These are phyloP conservation scores for Oscheius onirici DNA, from an alignment of 2,888 invertebrate genomes.

Conservation along the genomic window DNA sequence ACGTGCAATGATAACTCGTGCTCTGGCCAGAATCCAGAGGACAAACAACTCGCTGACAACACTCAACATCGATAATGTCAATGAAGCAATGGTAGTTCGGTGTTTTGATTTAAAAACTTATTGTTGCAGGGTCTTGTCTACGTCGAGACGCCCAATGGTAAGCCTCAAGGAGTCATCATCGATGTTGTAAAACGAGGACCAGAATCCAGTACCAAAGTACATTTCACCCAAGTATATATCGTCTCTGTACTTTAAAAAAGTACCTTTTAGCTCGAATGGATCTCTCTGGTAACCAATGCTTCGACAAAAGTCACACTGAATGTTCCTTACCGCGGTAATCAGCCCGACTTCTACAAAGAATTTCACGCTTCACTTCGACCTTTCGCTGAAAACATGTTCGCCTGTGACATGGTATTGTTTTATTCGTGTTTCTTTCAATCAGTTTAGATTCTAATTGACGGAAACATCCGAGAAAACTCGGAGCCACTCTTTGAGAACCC, in stretches of 20 bases:
- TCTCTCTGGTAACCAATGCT: conserved; percentile 52
- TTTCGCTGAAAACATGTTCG: conserved; percentile 48
- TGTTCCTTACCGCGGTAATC: conserved; percentile 35
- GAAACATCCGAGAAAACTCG: conserved; percentile 43
- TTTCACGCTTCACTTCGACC: conserved; percentile 45
- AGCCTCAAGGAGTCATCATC: conserved; percentile 41
- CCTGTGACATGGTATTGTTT: conserved; percentile 35
- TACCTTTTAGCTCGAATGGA: conserved; percentile 45
- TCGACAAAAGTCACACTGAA: conserved; percentile 46
- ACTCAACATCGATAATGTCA: conserved; percentile 40
- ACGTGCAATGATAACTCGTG: conserved; percentile 38
- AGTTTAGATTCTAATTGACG: conserved; percentile 45
- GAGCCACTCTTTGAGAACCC: conserved; percentile 54
- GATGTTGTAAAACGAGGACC: conserved; percentile 45
- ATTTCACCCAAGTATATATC: conserved; percentile 39
- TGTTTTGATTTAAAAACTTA: neutral
- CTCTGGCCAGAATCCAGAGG: conserved; percentile 46
- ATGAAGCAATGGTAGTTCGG: conserved; percentile 44
- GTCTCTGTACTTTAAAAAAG: neutral
- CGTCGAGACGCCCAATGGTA: conserved; percentile 47
- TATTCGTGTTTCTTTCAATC: neutral
- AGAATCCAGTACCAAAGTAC: conserved; percentile 41
- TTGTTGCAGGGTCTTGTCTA: conserved; percentile 48
- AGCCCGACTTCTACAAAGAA: conserved; percentile 53
- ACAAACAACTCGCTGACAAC: conserved; percentile 51